phyloP scores from a whole-genome alignment of 2,888 invertebrate species.

The Seira musarum region DNA sequence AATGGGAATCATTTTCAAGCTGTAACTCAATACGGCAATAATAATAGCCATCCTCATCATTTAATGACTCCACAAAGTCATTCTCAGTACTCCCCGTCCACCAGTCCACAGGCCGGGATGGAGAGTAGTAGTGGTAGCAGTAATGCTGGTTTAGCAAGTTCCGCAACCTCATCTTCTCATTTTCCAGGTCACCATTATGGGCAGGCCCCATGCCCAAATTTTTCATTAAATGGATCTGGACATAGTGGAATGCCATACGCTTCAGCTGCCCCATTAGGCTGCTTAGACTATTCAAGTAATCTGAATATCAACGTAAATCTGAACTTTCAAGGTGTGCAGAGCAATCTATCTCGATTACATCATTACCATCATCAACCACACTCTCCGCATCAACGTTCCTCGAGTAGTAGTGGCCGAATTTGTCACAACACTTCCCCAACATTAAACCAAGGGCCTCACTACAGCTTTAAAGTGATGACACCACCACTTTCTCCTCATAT shows the following conservation, averaged over 20 bases:
- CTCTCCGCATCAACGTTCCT: conserved; percentile 30
- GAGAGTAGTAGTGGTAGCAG: conserved; percentile 32
- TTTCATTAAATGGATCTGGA: conserved; percentile 24
- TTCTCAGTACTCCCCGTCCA: conserved; percentile 66
- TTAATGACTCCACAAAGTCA: conserved; percentile 57
- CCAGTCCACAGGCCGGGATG: conserved; percentile 57
- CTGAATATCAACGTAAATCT: conserved; percentile 67
- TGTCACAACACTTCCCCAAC: conserved; percentile 26
- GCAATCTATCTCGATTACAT: conserved; percentile 62
- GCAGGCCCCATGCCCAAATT: conserved; percentile 45
- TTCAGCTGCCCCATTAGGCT: conserved; percentile 37
- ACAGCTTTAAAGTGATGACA: conserved; percentile 68
- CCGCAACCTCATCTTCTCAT: conserved; percentile 33
- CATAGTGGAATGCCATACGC: conserved; percentile 38
- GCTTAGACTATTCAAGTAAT: conserved; percentile 65
- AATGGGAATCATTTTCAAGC: conserved; percentile 48
- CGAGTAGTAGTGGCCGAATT: neutral
- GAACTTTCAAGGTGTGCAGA: conserved; percentile 68
- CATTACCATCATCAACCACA: conserved; percentile 62
- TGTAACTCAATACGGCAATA: conserved; percentile 37
- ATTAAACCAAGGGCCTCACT: conserved; percentile 58
- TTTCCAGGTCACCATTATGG: conserved; percentile 40
- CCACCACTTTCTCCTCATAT: conserved; percentile 66
- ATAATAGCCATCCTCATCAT: conserved; percentile 31
- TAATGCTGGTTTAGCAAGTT: conserved; percentile 19